phyloP scores from a whole-genome alignment of 2,797 vertebrate species.

The Neostethus bicornis region DNA sequence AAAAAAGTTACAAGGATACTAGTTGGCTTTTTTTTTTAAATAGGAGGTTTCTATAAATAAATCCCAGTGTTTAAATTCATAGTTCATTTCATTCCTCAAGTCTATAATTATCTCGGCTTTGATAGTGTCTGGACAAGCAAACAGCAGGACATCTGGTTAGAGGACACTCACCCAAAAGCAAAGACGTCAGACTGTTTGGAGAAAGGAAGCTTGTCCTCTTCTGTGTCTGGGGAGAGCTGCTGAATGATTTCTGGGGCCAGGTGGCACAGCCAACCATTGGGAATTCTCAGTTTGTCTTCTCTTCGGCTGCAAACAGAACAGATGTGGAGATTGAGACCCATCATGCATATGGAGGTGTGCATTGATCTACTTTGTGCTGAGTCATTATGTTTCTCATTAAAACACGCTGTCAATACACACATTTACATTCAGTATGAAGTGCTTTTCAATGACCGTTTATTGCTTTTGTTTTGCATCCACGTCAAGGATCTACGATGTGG shows the following conservation, averaged over 20 bases:
- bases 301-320: slow-evolving; percentile 75
- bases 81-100: slow-evolving; percentile 6
- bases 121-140: slow-evolving; percentile 22
- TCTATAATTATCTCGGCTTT: slow-evolving; percentile 2
- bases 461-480: not conserved
- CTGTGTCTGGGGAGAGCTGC: slow-evolving; percentile 95
- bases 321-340: slow-evolving; percentile 10
- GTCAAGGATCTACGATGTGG: not conserved
- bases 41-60: not conserved
- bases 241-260: slow-evolving; percentile 97
- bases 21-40: not conserved
- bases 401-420: not conserved
- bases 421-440: not conserved
- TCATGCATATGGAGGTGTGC: slow-evolving; percentile 8
- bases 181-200: slow-evolving; percentile 98
- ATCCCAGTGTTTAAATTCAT: slow-evolving; percentile 3
- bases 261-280: slow-evolving; percentile 97
- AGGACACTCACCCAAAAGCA: slow-evolving; percentile 90
- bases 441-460: slow-evolving; percentile 4
- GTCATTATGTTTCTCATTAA: slow-evolving; percentile 5
- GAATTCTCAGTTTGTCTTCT: slow-evolving; percentile 95
- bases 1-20: not conserved
- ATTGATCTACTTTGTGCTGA: slow-evolving; percentile 2
- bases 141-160: slow-evolving; percentile 16
- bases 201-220: slow-evolving; percentile 98